These are phyloP conservation scores for Aspiorhynchus laticeps DNA, from an alignment of 2,113 vertebrate genomes.

Conservation along the genomic window DNA sequence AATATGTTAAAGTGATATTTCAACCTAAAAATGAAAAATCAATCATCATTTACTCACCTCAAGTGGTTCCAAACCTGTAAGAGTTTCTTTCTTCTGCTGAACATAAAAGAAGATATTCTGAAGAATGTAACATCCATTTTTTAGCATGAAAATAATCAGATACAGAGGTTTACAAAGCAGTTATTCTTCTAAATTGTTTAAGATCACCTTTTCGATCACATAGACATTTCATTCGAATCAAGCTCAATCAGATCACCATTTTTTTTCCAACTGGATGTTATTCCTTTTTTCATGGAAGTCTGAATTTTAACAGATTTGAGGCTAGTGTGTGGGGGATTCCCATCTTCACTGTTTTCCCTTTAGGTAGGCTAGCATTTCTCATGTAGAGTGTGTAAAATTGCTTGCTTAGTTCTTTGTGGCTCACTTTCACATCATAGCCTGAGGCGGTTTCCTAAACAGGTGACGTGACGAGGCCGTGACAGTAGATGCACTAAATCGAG, in stretches of 20 bases:
- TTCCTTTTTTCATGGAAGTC: neutral
- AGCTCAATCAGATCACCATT: neutral
- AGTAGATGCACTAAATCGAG: neutral
- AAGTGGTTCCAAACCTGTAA: no score
- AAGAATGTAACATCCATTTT: no score
- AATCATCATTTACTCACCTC: no score
- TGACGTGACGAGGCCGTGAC: neutral
- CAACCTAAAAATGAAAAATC: no score
- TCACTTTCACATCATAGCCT: neutral
- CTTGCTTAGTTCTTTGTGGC: neutral
- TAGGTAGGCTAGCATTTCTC: neutral
- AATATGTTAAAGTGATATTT: no score
- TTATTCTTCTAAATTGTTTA: neutral
- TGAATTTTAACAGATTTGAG: neutral
- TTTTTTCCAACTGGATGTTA: neutral
- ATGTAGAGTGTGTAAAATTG: neutral
- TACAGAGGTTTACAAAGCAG: neutral
- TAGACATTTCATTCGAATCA: neutral
- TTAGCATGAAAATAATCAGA: neutral
- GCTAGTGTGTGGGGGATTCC: neutral
- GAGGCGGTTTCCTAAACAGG: neutral
- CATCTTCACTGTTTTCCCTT: neutral
- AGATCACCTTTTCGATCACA: neutral
- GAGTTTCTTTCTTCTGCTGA: no score
- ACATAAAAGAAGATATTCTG: no score